A percentile compares a stretch with the other conserved stretches of the same genome.
Conservation (phyloP, 2,888 invertebrate species). For the Linnaemya vulpina region DNA sequence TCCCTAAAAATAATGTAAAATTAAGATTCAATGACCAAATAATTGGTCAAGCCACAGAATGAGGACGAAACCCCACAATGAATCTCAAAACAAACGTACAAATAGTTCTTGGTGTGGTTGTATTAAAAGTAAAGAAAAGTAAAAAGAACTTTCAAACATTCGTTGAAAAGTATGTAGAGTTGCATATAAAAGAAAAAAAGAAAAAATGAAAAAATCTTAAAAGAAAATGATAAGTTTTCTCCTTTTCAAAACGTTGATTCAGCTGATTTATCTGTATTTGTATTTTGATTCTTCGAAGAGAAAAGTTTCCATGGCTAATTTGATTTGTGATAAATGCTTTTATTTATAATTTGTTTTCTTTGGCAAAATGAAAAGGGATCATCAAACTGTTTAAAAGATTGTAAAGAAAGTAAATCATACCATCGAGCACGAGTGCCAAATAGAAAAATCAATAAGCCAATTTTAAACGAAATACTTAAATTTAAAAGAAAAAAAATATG, state of each 20-base stretch:
- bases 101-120: conserved; percentile 10
- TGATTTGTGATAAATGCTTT: conserved; percentile 79
- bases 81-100: conserved; percentile 11
- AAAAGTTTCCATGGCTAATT: conserved; percentile 77
- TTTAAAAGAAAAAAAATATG: conserved; percentile 6
- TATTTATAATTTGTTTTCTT: conserved; percentile 62
- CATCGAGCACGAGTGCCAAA: conserved; percentile 1
- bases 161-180: conserved; percentile 67
- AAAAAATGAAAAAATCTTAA: conserved; percentile 25
- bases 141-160: conserved; percentile 72
- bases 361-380: conserved; percentile 53
- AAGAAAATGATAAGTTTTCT: conserved; percentile 71
- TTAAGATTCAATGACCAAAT: too few relatives aligned
- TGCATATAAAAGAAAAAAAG: conserved; percentile 8
- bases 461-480: background rate
- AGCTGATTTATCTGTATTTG: conserved; percentile 71
- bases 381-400: conserved; percentile 64
- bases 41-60: too few relatives aligned
- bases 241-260: conserved; percentile 64
- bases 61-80: background rate
- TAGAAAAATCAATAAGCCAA: conserved; percentile 55
- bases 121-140: conserved; percentile 55
- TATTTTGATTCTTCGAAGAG: conserved; percentile 68
- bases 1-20: too few relatives aligned
- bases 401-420: conserved; percentile 44